A percentile compares a stretch with the other conserved stretches of the same genome.
These are phyloP conservation scores for Ameiurus melas DNA, from an alignment of 2,113 vertebrate species.

Conservation along the genomic window DNA sequence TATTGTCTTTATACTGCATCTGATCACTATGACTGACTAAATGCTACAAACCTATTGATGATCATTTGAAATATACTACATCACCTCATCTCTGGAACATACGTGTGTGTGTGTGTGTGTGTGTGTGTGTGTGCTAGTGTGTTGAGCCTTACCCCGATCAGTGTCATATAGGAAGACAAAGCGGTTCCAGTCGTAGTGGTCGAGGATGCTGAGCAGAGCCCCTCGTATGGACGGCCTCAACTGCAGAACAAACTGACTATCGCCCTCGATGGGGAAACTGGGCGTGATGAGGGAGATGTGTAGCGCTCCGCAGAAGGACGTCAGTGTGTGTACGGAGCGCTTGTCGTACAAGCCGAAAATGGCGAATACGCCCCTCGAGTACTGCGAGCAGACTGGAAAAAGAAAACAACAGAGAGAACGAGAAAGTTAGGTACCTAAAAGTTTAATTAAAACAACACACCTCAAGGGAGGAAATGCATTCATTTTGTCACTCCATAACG, in stretches of 20 bases:
- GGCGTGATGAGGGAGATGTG: conserved; percentile 98
- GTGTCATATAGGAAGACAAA: conserved; percentile 98
- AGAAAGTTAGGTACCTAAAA: conserved; percentile 33
- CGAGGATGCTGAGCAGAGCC: conserved; percentile 89
- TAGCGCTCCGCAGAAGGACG: conserved; percentile 97
- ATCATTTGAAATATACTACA: background rate
- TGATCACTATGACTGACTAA: background rate
- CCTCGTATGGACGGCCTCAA: conserved; percentile 91
- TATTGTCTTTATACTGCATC: background rate
- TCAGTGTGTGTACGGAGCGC: conserved; percentile 97
- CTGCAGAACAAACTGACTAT: conserved; percentile 96
- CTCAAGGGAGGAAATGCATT: conserved; percentile 26
- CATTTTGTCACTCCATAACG: conserved; percentile 29
- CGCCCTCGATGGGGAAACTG: conserved; percentile 94
- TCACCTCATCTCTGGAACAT: background rate
- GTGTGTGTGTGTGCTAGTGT: background rate
- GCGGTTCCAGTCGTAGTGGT: conserved; percentile 95
- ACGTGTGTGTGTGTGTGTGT: background rate
- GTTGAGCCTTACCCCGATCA: conserved; percentile 82
- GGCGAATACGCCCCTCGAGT: conserved; percentile 96
- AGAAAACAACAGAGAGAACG: conserved; percentile 9
- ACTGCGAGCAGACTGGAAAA: conserved; percentile 93
- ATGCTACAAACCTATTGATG: background rate
- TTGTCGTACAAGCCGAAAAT: conserved; percentile 99
- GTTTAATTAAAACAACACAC: conserved; percentile 45